phyloP scores from a whole-genome alignment of 92 coral and sea anemone genomes.

The Phenganax stokvisi region DNA sequence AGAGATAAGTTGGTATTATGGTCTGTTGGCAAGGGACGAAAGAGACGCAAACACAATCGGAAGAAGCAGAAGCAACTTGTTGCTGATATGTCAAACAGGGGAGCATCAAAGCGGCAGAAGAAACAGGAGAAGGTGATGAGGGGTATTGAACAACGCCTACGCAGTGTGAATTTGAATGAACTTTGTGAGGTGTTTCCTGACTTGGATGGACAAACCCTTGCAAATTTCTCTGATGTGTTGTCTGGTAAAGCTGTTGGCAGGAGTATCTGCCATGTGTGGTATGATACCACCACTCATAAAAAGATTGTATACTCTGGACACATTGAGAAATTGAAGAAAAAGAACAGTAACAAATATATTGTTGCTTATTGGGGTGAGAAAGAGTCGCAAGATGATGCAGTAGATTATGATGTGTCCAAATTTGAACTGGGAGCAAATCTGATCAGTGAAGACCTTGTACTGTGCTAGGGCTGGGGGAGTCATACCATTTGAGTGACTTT shows the following conservation, averaged over 20 bases:
- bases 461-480: no score
- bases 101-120: conserved; percentile 24
- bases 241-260: conserved; percentile 3
- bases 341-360: neutral
- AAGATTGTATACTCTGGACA: neutral
- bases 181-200: conserved; percentile 18
- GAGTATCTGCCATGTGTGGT: neutral
- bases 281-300: neutral
- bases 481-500: no score
- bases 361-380: neutral
- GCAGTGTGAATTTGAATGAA: conserved; percentile 2
- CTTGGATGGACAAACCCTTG: neutral
- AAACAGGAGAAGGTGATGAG: conserved; percentile 11
- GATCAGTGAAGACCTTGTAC: neutral
- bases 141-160: conserved; percentile 5
- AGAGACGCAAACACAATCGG: conserved; percentile 15
- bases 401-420: neutral
- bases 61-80: conserved; percentile 28
- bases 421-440: neutral
- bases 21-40: conserved; percentile 2
- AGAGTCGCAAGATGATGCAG: neutral
- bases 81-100: conserved; percentile 22
- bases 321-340: neutral
- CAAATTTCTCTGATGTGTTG: neutral
- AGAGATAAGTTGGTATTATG: conserved; percentile 16